Evolutionary conservation across 2,888 invertebrate species (phyloP).

Genomic region (Coenonympha arcania): DNA sequence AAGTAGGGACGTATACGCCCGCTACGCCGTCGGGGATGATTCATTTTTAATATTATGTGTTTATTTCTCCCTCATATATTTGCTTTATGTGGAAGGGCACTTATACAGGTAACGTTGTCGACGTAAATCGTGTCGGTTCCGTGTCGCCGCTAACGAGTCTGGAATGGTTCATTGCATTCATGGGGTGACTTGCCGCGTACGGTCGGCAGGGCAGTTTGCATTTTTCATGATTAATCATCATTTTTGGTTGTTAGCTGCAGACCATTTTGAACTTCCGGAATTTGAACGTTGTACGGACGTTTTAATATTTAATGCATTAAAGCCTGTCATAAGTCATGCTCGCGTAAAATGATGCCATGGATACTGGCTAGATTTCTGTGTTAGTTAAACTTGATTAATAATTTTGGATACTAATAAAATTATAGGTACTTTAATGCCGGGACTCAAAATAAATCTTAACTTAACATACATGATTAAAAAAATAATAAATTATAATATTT

Average conservation of each 20-base stretch:
- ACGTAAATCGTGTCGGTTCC: slow-evolving; percentile 7
- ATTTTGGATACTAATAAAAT: too few relatives aligned
- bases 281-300: too few relatives aligned
- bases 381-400: too few relatives aligned
- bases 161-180: slow-evolving; percentile 16
- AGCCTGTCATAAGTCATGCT: too few relatives aligned
- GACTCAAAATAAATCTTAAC: too few relatives aligned
- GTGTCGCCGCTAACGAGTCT: slow-evolving; percentile 7
- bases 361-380: too few relatives aligned
- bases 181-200: slow-evolving; percentile 19
- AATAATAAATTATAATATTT: too few relatives aligned
- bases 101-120: not conserved
- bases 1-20: too few relatives aligned
- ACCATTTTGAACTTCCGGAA: not conserved
- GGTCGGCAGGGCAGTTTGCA: slow-evolving; percentile 13
- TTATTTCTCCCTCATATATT: not conserved
- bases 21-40: not conserved
- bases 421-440: too few relatives aligned
- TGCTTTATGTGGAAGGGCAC: not conserved
- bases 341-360: too few relatives aligned
- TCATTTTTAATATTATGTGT: not conserved
- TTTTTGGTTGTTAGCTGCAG: not conserved
- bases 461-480: too few relatives aligned
- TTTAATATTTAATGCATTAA: too few relatives aligned
- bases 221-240: slow-evolving; percentile 13